Percentiles rank a stretch among this genome's conserved stretches.
Evolutionary conservation across 2,113 vertebrate genomes (phyloP).

Genomic region (Australoheros scitulus): DNA sequence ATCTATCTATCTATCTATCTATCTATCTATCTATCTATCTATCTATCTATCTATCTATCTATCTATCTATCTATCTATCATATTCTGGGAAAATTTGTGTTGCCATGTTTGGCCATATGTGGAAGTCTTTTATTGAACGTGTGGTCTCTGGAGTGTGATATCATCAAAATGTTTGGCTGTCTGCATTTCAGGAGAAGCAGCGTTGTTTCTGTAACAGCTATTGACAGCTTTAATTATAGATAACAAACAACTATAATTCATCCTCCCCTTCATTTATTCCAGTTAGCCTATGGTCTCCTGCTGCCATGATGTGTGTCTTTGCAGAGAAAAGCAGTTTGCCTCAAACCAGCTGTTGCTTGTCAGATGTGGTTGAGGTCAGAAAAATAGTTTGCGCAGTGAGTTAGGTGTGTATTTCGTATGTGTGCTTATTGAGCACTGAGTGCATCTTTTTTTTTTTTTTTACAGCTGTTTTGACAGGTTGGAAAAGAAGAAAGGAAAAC

Average conservation of each 20-base stretch:
- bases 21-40: too few species aligned
- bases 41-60: too few species aligned
- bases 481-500: neutral
- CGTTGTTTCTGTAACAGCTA: slow-evolving; percentile 57
- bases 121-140: neutral
- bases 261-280: slow-evolving; percentile 61
- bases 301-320: neutral
- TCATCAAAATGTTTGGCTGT: slow-evolving; percentile 26
- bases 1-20: too few species aligned
- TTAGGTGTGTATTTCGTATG: slow-evolving; percentile 4
- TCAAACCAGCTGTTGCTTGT: slow-evolving; percentile 47
- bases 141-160: neutral
- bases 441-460: neutral
- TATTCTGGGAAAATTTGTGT: neutral
- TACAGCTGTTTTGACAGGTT: slow-evolving; percentile 18
- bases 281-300: slow-evolving; percentile 53
- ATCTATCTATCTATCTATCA: too few species aligned
- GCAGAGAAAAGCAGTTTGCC: slow-evolving; percentile 9
- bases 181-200: slow-evolving; percentile 7
- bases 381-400: slow-evolving; percentile 9
- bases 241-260: slow-evolving; percentile 61
- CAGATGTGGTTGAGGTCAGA: slow-evolving; percentile 40
- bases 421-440: neutral
- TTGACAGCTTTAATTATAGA: slow-evolving; percentile 70
- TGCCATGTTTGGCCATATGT: neutral